Conservation (phyloP, 2,888 invertebrate genomes). For the Allophyes oxyacanthae region DNA sequence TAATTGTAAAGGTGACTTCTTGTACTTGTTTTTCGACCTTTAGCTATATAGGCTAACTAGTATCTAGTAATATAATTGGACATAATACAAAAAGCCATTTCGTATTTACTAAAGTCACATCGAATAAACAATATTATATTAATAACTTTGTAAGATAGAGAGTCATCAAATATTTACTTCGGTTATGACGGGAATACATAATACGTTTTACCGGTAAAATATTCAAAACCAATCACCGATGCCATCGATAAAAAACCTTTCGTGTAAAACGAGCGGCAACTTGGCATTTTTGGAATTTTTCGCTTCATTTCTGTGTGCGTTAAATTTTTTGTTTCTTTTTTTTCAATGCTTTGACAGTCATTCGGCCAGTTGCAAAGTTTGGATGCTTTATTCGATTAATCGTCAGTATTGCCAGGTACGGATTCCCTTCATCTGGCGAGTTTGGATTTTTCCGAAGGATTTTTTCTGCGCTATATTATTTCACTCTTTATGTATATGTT, state of each 20-base stretch:
- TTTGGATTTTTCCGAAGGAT: not conserved
- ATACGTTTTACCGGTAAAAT: slow-evolving; percentile 71
- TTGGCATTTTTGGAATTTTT: slow-evolving; percentile 68
- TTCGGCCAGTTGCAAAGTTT: slow-evolving; percentile 64
- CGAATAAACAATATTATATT: slow-evolving; percentile 64
- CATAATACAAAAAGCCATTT: slow-evolving; percentile 37
- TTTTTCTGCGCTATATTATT: not conserved
- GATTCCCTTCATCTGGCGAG: slow-evolving; percentile 7
- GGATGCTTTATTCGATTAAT: slow-evolving; percentile 68
- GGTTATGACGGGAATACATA: slow-evolving; percentile 67
- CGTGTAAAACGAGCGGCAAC: slow-evolving; percentile 68
- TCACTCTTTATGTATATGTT: too few relatives aligned
- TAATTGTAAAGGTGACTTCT: slow-evolving; percentile 30
- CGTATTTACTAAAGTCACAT: slow-evolving; percentile 45
- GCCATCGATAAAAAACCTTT: slow-evolving; percentile 68
- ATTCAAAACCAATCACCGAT: slow-evolving; percentile 75
- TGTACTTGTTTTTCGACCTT: slow-evolving; percentile 10
- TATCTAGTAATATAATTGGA: slow-evolving; percentile 11
- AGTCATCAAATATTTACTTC: slow-evolving; percentile 63
- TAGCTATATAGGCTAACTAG: not conserved
- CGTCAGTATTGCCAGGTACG: slow-evolving; percentile 40
- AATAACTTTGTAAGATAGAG: slow-evolving; percentile 62
- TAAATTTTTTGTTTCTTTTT: slow-evolving; percentile 40
- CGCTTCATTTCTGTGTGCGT: slow-evolving; percentile 64
- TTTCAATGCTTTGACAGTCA: slow-evolving; percentile 54